phyloP scores from a whole-genome alignment of 2,113 vertebrate species.

The Bubo blakistoni region DNA sequence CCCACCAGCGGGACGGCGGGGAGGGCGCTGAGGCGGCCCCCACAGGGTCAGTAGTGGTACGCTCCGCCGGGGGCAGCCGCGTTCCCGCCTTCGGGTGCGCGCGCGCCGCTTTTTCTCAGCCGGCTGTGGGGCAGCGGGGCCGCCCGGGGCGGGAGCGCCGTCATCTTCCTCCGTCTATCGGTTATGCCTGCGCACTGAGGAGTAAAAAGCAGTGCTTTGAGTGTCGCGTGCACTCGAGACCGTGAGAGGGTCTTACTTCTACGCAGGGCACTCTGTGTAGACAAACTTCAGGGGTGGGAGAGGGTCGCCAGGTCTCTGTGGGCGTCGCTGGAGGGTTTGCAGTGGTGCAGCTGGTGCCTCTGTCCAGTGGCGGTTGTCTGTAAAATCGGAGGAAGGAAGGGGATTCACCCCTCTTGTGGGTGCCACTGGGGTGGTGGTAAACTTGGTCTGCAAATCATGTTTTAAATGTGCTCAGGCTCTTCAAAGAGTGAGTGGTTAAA shows the following conservation, averaged over 20 bases:
- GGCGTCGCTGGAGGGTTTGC: neutral
- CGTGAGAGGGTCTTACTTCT: too few relatives aligned
- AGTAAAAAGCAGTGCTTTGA: too few relatives aligned
- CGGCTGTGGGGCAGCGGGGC: accelerated
- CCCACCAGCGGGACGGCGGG: neutral
- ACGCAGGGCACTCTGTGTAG: accelerated
- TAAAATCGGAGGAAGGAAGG: neutral
- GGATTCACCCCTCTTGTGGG: neutral
- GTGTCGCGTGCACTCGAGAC: accelerated
- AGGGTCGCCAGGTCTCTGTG: accelerated
- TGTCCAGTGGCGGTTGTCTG: accelerated
- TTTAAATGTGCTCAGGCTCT: neutral
- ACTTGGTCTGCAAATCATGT: neutral
- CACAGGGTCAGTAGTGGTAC: neutral
- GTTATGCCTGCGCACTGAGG: neutral
- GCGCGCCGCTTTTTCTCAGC: accelerated
- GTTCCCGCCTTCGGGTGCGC: neutral
- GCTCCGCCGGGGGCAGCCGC: accelerated
- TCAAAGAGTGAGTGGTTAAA: neutral
- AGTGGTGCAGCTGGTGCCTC: neutral
- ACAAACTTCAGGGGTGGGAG: accelerated
- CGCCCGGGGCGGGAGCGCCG: accelerated
- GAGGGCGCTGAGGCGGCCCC: accelerated
- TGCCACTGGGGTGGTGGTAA: too few relatives aligned
- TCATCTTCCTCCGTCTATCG: accelerated